Evolutionary conservation across 1,140 invertebrate genomes (phyloP).

Genomic region (Scylla paramamosain): DNA sequence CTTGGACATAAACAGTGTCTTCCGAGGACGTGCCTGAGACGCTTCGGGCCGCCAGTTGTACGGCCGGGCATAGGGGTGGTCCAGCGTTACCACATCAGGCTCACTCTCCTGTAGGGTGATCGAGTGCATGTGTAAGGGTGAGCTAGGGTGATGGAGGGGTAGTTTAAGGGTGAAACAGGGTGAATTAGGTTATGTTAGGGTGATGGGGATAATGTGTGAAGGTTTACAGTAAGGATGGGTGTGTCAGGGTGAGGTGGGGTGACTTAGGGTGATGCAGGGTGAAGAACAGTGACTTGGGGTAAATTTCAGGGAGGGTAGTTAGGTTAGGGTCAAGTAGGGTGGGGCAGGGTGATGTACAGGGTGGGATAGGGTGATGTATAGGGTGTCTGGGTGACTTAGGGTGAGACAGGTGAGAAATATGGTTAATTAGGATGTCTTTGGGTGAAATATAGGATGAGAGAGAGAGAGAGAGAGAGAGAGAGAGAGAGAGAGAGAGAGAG

Average conservation of each 20-base stretch:
- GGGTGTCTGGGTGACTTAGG: too few species aligned
- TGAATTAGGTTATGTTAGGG: not conserved
- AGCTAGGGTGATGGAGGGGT: too few species aligned
- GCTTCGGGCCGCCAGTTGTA: constrained; percentile 87
- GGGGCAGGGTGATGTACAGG: too few species aligned
- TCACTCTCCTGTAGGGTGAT: constrained; percentile 76
- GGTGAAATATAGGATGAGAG: not conserved
- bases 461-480: not conserved
- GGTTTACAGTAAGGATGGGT: too few species aligned
- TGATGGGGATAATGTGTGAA: too few species aligned
- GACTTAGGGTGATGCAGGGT: too few species aligned
- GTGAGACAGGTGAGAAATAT: too few species aligned
- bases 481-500: constrained; percentile 40
- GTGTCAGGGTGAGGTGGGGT: too few species aligned
- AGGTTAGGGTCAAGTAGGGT: too few species aligned
- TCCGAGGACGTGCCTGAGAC: constrained; percentile 84
- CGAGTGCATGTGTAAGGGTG: not conserved
- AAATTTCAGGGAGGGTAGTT: too few species aligned
- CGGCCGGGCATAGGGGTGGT: constrained; percentile 87
- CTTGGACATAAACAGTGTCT: constrained; percentile 81
- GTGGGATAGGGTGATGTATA: too few species aligned
- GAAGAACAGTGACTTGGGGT: too few species aligned
- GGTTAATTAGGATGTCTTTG: not conserved
- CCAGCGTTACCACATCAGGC: constrained; percentile 81
- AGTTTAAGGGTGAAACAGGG: not conserved